Conservation (phyloP, 1,140 invertebrate species). For the Drosophila bifasciata region DNA sequence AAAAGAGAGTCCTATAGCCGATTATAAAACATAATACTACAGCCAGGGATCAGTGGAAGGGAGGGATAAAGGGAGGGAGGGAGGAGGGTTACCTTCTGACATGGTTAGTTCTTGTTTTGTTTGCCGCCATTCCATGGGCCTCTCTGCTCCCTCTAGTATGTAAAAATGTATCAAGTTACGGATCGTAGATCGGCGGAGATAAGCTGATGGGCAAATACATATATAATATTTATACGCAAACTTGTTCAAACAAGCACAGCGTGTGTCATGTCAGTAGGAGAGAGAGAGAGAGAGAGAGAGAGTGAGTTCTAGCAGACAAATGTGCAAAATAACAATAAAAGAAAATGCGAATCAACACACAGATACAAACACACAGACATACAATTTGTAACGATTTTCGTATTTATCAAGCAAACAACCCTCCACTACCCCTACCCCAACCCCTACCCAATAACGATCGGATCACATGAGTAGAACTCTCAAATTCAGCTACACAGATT, state of each 20-base stretch:
- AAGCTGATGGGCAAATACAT: constrained; percentile 77
- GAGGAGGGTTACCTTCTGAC: constrained; percentile 15
- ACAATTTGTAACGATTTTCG: constrained; percentile 80
- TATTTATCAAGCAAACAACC: constrained; percentile 73
- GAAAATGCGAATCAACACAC: constrained; percentile 39
- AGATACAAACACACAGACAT: constrained; percentile 12
- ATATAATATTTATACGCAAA: constrained; percentile 82
- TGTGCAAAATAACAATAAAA: constrained; percentile 70
- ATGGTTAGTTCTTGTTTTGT: constrained; percentile 33
- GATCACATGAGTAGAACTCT: constrained; percentile 1
- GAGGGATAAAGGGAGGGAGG: not conserved
- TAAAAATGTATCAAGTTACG: constrained; percentile 77
- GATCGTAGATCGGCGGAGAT: constrained; percentile 58
- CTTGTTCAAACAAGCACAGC: constrained; percentile 73
- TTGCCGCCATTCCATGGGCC: constrained; percentile 24
- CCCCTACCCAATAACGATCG: constrained; percentile 6
- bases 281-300: too few relatives aligned
- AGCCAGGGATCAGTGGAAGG: constrained; percentile 17
- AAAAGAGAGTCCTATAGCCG: constrained; percentile 19
- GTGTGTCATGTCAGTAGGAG: constrained; percentile 3
- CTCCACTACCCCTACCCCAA: constrained; percentile 34
- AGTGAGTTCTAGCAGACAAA: constrained; percentile 62
- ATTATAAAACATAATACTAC: constrained; percentile 77
- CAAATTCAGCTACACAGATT: constrained; percentile 34
- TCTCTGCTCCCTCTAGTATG: constrained; percentile 17